A percentile compares a stretch with the other conserved stretches of the same genome.
Evolutionary conservation across 53 echinoderm and acorn worm genomes (phyloP).

Genomic region (Astropecten irregularis): DNA sequence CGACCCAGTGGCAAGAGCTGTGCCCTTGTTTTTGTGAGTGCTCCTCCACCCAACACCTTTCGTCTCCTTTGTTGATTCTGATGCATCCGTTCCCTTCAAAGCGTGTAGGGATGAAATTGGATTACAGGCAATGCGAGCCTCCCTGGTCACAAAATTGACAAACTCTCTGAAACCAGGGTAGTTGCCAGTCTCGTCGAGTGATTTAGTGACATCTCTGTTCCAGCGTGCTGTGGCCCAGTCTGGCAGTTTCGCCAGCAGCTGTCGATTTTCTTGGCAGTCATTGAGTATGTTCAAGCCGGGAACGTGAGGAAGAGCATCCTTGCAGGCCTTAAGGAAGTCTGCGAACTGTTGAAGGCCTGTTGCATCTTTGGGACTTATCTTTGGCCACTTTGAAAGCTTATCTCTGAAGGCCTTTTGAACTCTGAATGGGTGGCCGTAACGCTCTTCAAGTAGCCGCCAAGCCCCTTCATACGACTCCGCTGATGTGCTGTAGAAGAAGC

Average conservation of each 20-base stretch:
- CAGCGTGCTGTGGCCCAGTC: slow-evolving; percentile 28
- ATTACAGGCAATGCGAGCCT: slow-evolving; percentile 18
- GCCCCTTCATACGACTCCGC: slow-evolving; percentile 10
- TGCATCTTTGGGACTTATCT: slow-evolving; percentile 38
- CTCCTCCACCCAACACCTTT: no score
- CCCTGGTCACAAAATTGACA: slow-evolving; percentile 1
- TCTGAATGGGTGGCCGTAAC: no score
- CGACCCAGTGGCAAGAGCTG: no score
- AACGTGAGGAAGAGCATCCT: slow-evolving; percentile 32
- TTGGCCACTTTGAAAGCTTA: slow-evolving; percentile 49
- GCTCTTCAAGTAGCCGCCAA: background rate
- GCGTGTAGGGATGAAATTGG: slow-evolving; percentile 2
- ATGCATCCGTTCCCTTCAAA: no score
- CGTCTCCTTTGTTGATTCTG: no score
- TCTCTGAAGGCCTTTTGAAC: no score
- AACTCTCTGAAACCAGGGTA: slow-evolving; percentile 25
- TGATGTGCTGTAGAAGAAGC: slow-evolving; percentile 54
- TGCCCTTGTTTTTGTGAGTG: no score
- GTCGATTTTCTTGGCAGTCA: slow-evolving; percentile 12
- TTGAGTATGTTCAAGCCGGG: slow-evolving; percentile 12
- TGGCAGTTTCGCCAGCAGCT: slow-evolving; percentile 2
- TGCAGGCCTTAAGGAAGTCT: slow-evolving; percentile 31
- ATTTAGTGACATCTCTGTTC: background rate
- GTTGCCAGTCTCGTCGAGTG: background rate
- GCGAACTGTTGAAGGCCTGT: slow-evolving; percentile 49